Base-by-base conservation (phyloP, 2,113 vertebrate species). In the Cnemophilus loriae region DNA sequence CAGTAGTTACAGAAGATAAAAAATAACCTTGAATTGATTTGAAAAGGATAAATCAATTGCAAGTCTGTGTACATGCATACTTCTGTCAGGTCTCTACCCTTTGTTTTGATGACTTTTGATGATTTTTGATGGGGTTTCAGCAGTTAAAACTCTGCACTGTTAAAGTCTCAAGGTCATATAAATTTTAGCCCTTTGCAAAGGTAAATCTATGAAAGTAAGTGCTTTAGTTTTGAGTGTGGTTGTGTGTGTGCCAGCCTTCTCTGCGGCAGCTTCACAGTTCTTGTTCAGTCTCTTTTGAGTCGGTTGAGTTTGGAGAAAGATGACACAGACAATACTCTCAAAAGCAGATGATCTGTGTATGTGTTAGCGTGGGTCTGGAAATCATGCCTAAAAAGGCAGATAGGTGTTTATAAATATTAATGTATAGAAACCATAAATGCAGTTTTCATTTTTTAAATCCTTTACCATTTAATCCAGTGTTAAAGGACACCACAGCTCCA, bases 21-120 rank as follows among this genome's bases (percentile, higher is more conserved):
- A 70, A 90, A 70, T 30, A 65, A 70, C 39, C 15, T 52, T 32
- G 47, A 28, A 90, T 64, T 68, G 39, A 92, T 87, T 87, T 56
- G 30, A 74, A 84, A 90, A 86, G 8, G 6, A 56, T 65, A 74
- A 79, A 84, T 50, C 22, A 13, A 13, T 41, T 68, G 23, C 21
- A 91, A 68, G 8, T 11, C 19, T 41, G 23, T 35, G 19, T 32
- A 47, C 13, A 28, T 28, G 17, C n/a, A 64, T 27, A 47, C 1
- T n/a, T 73, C 37, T 59, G 27, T 16, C 26, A 0, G 0, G 20
- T 35, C 10, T 68, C 11, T 50, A 39, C 21, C 3, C 2, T 76
- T 60, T 41, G 9, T 82, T 89, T 56, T 60, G 47, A 70, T 63
- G 23, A 53, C 4, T 65, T 83, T 13, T 65, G 22, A 53, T 78